A percentile compares a stretch with the other conserved stretches of the same genome.
Conservation (phyloP, 2,888 invertebrate species). For the Tipula unca region DNA sequence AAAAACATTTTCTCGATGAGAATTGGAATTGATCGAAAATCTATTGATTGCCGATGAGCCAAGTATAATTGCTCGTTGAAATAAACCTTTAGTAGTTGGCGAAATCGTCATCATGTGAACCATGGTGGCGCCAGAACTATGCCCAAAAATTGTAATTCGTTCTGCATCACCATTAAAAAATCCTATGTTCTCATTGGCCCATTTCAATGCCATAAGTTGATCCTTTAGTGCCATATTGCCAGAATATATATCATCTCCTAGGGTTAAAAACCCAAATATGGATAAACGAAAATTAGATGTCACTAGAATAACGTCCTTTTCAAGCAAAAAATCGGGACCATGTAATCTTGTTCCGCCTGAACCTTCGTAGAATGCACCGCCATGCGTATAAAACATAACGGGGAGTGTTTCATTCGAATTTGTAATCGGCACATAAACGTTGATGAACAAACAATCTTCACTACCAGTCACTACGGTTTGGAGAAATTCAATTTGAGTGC, state of each 20-base stretch:
- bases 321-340: constrained; percentile 19
- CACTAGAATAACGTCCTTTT: no score
- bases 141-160: no score
- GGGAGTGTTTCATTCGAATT: no score
- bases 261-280: constrained; percentile 28
- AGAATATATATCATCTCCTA: constrained; percentile 35
- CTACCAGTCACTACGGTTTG: background rate
- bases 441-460: constrained; percentile 21
- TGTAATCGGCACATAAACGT: constrained; percentile 19
- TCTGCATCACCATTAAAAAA: constrained; percentile 38
- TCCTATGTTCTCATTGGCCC: constrained; percentile 38
- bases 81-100: background rate
- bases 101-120: constrained; percentile 28
- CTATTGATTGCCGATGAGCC: constrained; percentile 19
- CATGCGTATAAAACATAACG: constrained; percentile 20
- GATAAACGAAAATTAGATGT: no score
- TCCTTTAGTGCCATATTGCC: constrained; percentile 42
- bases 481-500: no score
- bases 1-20: background rate
- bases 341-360: background rate
- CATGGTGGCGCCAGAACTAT: constrained; percentile 35
- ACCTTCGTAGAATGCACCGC: background rate
- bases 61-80: constrained; percentile 19
- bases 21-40: background rate
- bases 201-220: no score